Evolutionary conservation across 37 sponge, comb jelly and placozoan species (phyloP), one percentile per base, ranked within the genome.

Genomic region (Ianthella basta): DNA sequence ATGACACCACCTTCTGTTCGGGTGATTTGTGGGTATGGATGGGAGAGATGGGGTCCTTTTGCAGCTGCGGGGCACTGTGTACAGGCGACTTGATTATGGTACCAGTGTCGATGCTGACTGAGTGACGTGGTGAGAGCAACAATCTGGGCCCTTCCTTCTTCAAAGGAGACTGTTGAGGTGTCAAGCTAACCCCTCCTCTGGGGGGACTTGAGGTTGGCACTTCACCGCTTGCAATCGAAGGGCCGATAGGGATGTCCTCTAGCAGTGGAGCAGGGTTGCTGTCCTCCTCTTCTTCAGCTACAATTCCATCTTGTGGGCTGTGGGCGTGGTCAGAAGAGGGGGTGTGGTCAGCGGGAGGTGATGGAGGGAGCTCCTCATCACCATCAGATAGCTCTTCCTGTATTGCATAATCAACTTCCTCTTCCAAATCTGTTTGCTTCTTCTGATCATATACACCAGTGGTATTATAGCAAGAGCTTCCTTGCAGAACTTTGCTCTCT

Each of bases 281-380:
- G n/a, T n/a, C n/a, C n/a, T n/a, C n/a, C n/a, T n/a, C n/a, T n/a
- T n/a, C 18, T 18, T 57, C 59, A 57, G 59, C 18, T 57, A 20
- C 59, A 57, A 57, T 57, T 57, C 18, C 59, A 57, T 57, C 59
- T 57, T 57, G 18, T 20, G 32, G n/a, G n/a, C n/a, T n/a, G n/a
- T n/a, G n/a, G n/a, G n/a, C 36, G 14, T 32, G 32, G 12, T 72
- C 38, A 38, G 23, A 23, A 37, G 41, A 10, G 19, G 73, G 73
- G 35, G 73, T 72, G 73, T 15, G 73, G 73, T 33, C 73, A 72
- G 32, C 40, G 30, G 73, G 73, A 37, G 73, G 73, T 37, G 73
- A 38, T 72, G 41, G 30, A 8, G 73, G 73, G 20, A 38, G 37
- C 5, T 72, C 73, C 23, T 72, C 73, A 12, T 72, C 73, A 13